A percentile compares a stretch with the other conserved stretches of the same genome.
Conservation (phyloP, 2,888 invertebrate genomes). For the Brachypalpus laphriformis region DNA sequence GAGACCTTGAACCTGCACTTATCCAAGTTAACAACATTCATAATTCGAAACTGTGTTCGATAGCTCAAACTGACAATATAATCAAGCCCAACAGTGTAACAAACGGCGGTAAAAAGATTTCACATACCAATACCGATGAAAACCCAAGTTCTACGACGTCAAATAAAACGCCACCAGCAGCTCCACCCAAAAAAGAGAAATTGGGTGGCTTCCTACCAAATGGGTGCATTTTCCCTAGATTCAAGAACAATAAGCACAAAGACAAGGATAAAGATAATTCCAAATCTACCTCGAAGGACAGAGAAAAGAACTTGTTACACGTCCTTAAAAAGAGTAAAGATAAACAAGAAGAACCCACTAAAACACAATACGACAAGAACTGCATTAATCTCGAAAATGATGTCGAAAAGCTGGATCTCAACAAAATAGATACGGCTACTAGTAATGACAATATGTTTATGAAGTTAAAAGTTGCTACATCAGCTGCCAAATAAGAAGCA, state of each 20-base stretch:
- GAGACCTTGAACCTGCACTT: conserved; percentile 33
- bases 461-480: conserved; percentile 80
- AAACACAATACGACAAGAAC: conserved; percentile 80
- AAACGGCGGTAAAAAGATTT: conserved; percentile 44
- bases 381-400: conserved; percentile 81
- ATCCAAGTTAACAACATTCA: conserved; percentile 62
- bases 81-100: conserved; percentile 61
- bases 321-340: conserved; percentile 82
- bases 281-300: conserved; percentile 79
- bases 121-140: conserved; percentile 23
- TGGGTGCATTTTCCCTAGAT: conserved; percentile 82
- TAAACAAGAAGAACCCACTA: conserved; percentile 79
- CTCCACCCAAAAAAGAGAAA: conserved; percentile 81
- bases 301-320: conserved; percentile 81
- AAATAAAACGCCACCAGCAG: conserved; percentile 68
- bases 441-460: conserved; percentile 80
- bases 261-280: conserved; percentile 79
- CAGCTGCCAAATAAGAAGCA: conserved; percentile 76
- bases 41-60: conserved; percentile 54
- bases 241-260: conserved; percentile 82
- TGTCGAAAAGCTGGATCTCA: conserved; percentile 81
- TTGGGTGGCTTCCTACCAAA: conserved; percentile 82
- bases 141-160: conserved; percentile 49
- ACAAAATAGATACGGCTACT: conserved; percentile 77
- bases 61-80: conserved; percentile 56